Evolutionary conservation across 1,140 invertebrate genomes (phyloP).

Genomic region (Oncopodura yosiiana): DNA sequence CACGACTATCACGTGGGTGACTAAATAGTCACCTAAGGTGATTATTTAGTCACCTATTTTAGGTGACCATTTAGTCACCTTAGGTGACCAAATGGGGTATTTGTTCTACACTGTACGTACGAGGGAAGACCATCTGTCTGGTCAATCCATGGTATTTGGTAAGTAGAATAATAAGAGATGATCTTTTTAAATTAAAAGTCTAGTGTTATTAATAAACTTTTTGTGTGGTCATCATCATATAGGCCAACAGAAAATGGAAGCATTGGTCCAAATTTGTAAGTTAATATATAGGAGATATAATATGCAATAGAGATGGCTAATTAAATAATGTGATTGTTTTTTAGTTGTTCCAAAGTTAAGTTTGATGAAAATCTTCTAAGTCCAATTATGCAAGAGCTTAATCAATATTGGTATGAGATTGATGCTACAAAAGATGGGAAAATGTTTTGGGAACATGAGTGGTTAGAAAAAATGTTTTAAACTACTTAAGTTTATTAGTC

Average conservation of each 20-base stretch:
- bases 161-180: not conserved
- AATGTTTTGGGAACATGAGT: conserved; percentile 34
- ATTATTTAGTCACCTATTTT: too few relatives aligned
- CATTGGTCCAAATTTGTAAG: conserved; percentile 29
- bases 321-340: too few relatives aligned
- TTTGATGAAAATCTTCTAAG: conserved; percentile 19
- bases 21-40: too few relatives aligned
- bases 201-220: not conserved
- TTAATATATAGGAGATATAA: too few relatives aligned
- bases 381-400: conserved; percentile 21
- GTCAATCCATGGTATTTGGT: conserved; percentile 35
- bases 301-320: too few relatives aligned
- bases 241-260: conserved; percentile 26
- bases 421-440: conserved; percentile 17
- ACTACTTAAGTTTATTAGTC: not conserved
- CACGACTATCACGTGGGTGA: too few relatives aligned
- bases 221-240: not conserved
- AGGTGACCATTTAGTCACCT: too few relatives aligned
- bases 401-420: conserved; percentile 33
- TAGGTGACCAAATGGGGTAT: too few relatives aligned
- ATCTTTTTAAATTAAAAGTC: not conserved
- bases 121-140: conserved; percentile 30
- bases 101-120: too few relatives aligned
- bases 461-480: too few relatives aligned
- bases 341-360: conserved; percentile 30